phyloP scores from a whole-genome alignment of 2,113 vertebrate genomes.

The Nipponia nippon region DNA sequence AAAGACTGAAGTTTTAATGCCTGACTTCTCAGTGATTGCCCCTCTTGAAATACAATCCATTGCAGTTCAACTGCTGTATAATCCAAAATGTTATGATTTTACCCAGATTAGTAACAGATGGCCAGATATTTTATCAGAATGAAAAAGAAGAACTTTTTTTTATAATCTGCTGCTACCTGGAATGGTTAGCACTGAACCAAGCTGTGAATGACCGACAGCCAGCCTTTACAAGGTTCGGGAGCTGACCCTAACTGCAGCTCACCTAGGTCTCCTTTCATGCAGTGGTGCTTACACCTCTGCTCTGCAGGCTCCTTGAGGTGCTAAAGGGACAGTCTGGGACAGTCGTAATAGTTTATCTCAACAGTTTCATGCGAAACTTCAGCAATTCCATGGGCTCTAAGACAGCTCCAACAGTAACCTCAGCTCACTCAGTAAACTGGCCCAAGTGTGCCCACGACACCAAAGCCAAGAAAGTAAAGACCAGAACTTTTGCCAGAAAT shows the following conservation, averaged over 20 bases:
- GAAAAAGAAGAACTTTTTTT: neutral
- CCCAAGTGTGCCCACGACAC: neutral
- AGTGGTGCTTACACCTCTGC: neutral
- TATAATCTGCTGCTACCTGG: neutral
- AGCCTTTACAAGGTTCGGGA: neutral
- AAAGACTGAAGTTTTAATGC: neutral
- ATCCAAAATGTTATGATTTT: neutral
- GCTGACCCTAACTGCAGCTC: neutral
- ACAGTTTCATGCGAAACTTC: neutral
- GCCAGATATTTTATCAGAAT: neutral
- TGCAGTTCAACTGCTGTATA: neutral
- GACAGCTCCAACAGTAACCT: neutral
- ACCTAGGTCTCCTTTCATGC: neutral
- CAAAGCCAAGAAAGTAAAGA: neutral
- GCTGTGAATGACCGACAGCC: neutral
- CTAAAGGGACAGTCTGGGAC: no score
- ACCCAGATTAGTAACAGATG: neutral
- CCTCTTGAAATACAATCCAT: neutral
- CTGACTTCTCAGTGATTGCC: neutral
- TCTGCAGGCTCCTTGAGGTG: no score
- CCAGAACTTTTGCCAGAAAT: neutral
- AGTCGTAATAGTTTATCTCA: neutral
- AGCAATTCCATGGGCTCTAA: neutral
- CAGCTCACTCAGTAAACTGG: neutral
- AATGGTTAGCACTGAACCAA: neutral